Evolutionary conservation across 1,140 invertebrate genomes (phyloP).

Genomic region (Macrobrachium rosenbergii): DNA sequence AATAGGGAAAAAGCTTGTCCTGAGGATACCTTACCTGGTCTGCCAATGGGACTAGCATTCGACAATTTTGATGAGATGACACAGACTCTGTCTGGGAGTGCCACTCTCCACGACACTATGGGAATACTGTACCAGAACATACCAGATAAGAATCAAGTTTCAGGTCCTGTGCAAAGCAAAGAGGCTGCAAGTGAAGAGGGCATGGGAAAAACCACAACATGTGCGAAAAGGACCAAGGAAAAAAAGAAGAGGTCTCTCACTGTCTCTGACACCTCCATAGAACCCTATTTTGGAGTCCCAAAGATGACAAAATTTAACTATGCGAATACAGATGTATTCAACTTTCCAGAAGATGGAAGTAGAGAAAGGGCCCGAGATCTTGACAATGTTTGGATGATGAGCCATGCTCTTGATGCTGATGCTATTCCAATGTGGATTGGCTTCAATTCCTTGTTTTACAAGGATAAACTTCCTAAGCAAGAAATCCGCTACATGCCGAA

Average conservation of each 20-base stretch:
- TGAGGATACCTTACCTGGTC: background rate
- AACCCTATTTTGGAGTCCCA: constrained; percentile 5
- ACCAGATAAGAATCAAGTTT: background rate
- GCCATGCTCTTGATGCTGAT: background rate
- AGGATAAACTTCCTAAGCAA: constrained; percentile 14
- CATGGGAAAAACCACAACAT: background rate
- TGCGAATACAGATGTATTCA: background rate
- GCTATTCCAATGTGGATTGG: constrained; percentile 16
- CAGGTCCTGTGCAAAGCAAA: background rate
- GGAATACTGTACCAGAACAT: constrained; percentile 14
- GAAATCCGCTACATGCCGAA: constrained; percentile 14
- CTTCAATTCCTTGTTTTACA: background rate
- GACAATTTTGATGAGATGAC: constrained; percentile 20
- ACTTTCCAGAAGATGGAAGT: background rate
- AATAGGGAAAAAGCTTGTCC: background rate
- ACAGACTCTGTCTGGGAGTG: background rate
- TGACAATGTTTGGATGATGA: background rate
- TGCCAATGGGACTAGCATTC: background rate
- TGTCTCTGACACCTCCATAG: background rate
- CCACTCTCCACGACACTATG: constrained; percentile 7
- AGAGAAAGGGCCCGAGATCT: background rate
- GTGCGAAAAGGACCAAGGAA: background rate
- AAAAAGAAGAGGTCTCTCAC: background rate
- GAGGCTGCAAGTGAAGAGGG: background rate
- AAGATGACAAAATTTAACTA: background rate